Base-by-base conservation (phyloP, 2,113 vertebrate genomes). In the Podiceps cristatus region DNA sequence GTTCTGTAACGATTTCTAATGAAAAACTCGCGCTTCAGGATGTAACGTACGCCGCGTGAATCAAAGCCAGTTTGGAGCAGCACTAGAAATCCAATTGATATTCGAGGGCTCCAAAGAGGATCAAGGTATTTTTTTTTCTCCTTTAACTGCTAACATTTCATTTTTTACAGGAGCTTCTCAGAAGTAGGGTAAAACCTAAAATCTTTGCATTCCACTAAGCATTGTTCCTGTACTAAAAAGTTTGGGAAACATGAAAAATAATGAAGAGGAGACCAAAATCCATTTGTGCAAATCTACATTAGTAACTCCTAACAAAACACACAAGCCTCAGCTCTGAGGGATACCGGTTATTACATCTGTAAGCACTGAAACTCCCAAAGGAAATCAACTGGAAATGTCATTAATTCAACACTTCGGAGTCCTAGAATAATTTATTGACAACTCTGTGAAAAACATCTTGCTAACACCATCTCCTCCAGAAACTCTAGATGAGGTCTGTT, bases 381-480 rank as follows among this genome's bases (percentile, higher is more conserved):
- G 49, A 97, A 88, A 93, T 73, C 94, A 90, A 49, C 55, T 63
- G 83, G 88, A 63, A 95, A 85, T 58, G 90, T 82, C 86, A 80
- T 59, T 64, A 81, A 79, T 95, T 78, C 90, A 92, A 82, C 93
- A 79, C 82, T 79, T 68, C 47, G 11, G 62, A 81, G 42, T 11
- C 68, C 77, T 4, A 17, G 42, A 42, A 19, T 35, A 53, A 94
- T 55, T 59, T 19, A 84, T 37, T 11, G n/a, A 60, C 64, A 63
- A 5, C 73, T 69, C 58, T n/a, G 71, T 11, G 81, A 59, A 55
- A 29, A 42, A 44, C 67, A 71, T 1, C 44, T 84, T 68, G 94
- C 87, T 74, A 88, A 77, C 67, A 53, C 13, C 96, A 59, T 27
- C 63, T 81, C 33, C 75, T 69, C 86, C 87, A 56, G 52, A 52